Conservation (phyloP, 2,113 vertebrate species). For the Boleophthalmus pectinirostris region DNA sequence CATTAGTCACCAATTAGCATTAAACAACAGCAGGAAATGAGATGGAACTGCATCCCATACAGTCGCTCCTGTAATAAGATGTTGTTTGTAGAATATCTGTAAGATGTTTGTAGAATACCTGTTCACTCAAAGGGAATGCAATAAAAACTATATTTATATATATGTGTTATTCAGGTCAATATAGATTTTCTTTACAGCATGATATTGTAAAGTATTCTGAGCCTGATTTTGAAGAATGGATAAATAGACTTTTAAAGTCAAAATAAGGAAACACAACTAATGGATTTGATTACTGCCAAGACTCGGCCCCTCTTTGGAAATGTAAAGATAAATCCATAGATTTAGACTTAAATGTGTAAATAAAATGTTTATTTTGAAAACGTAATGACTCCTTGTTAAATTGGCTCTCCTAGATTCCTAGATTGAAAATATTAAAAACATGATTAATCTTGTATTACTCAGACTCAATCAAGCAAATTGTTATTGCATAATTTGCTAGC, state of each 20-base stretch:
- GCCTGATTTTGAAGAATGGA: neutral
- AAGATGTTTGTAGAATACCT: neutral
- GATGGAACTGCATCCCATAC: slow-evolving; percentile 19
- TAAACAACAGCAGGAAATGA: slow-evolving; percentile 32
- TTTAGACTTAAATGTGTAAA: neutral
- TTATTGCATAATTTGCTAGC: too few species aligned
- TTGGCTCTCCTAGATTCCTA: neutral
- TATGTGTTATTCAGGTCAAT: neutral
- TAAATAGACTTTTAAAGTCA: neutral
- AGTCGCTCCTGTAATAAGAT: slow-evolving; percentile 4
- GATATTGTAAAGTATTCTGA: neutral
- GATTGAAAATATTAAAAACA: neutral
- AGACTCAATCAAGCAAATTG: too few species aligned
- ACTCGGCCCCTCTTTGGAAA: neutral
- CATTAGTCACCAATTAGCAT: slow-evolving; percentile 43
- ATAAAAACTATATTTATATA: neutral
- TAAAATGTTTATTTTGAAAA: neutral
- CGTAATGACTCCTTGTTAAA: neutral
- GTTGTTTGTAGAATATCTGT: neutral
- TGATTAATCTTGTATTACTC: too few species aligned
- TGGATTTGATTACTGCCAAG: neutral
- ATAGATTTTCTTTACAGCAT: neutral
- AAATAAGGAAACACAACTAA: neutral
- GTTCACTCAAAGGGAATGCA: slow-evolving; percentile 1
- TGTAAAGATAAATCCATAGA: neutral